Base-by-base conservation (phyloP, 1,140 invertebrate species). In the Neodiprion virginianus region DNA sequence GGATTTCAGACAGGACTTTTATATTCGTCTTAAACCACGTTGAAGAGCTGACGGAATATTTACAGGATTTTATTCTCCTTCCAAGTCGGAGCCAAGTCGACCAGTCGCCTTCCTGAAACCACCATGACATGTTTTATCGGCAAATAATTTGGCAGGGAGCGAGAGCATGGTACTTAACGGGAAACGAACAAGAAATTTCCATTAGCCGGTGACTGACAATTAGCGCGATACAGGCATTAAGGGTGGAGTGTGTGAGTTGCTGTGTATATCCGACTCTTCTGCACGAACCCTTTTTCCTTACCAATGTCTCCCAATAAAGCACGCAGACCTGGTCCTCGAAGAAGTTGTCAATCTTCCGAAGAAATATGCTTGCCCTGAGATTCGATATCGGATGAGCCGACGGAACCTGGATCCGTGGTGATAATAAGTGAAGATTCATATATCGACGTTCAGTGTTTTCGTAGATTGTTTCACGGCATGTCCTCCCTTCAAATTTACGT, bases 171-270 rank as follows among this genome's bases (percentile, higher is more conserved):
- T 17, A 61, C 53, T 61, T 0, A 61, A 61, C 3, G 53, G n/a
- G n/a, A 61, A 17, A 14, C 0, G 50, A 71, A 79, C 74, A 77
- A 80, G 72, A 1, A 70, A 76, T 74, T 71, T 75, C 65, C 69
- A 77, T 81, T 78, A 79, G 72, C 65, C 47, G 12, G 40, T 47
- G 21, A 69, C 14, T 69, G 17, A 47, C 17, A 23, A 72, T 69
- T 7, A 50, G 69, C 70, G 49, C 61, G 70, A 5, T 40, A 66
- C 40, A 14, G 23, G 14, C 11, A 67, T 7, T 21, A 74, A 17
- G 68, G 28, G 68, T 21, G 1, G 28, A 1, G 28, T 40, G 28
- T 40, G 28, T 40, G 28, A 5, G 28, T 40, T 40, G 28, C 28
- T 40, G 28, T 40, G 28, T 40, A 40, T 40, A 40, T 40, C 5